Evolutionary conservation across 2,113 vertebrate genomes (phyloP).

Genomic region (Grus americana): DNA sequence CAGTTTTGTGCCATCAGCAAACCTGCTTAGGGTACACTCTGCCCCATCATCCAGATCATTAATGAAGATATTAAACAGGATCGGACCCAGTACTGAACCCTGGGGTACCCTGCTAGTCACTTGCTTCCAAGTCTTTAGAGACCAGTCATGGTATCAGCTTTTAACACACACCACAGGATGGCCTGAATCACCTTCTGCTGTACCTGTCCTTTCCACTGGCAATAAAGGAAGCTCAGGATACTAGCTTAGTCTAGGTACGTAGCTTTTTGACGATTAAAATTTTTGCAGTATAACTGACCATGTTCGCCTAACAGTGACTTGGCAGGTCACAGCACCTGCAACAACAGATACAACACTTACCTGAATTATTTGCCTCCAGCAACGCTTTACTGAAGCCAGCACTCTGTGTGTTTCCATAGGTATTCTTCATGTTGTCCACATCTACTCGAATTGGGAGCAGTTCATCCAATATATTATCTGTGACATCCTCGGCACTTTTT

Average conservation of each 20-base stretch:
- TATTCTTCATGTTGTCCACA: constrained; percentile 77
- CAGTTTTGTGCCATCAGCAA: not conserved
- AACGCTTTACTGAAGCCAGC: constrained; percentile 72
- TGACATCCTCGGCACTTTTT: constrained; percentile 73
- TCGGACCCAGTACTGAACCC: not conserved
- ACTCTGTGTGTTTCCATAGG: constrained; percentile 51
- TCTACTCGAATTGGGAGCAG: constrained; percentile 82
- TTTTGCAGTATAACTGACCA: not conserved
- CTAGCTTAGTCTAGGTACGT: not conserved
- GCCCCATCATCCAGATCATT: not conserved
- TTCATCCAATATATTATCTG: constrained; percentile 74
- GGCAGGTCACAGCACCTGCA: not conserved
- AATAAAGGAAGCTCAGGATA: not conserved
- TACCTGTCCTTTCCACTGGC: not conserved
- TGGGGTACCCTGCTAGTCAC: not conserved
- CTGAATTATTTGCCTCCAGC: constrained; percentile 75
- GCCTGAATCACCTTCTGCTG: not conserved
- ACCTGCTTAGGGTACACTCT: not conserved
- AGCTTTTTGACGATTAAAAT: not conserved
- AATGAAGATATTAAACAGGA: not conserved
- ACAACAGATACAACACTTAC: constrained; percentile 16
- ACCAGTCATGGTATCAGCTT: not conserved
- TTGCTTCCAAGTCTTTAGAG: not conserved
- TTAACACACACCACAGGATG: not conserved
- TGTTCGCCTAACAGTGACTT: not conserved